Evolutionary conservation across 2,888 invertebrate genomes (phyloP), one percentile per base, ranked within the genome.

Genomic region (Tetranychus truncatus): DNA sequence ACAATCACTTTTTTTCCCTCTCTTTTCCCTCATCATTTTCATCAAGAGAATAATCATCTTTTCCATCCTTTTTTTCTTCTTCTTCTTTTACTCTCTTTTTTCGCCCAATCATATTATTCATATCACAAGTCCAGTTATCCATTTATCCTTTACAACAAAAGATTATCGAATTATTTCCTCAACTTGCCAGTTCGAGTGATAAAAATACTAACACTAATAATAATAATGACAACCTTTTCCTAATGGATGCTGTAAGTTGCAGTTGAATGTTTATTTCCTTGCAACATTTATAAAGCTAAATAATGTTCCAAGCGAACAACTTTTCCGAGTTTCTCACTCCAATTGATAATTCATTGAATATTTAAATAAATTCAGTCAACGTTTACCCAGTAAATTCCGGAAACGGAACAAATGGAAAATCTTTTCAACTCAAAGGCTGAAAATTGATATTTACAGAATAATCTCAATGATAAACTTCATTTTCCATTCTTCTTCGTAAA

Each of bases 51-150:
- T 55, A 55, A 55, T 55, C 55, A 55, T 15, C 9, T 9, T 55
- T 55, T 55, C 55, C 55, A 9, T 55, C 15, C 15, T 9, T 15
- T 55, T 4, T 4, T 15, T 7, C 55, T 55, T 15, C 55, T 15
- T 55, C 55, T 15, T 55, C 55, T 55, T 46, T 46, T 46, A 4
- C 8, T 46, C 15, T 46, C 46, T 46, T 46, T 46, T 4, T 46
- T 15, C 1, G 9, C 55, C 55, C 55, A 15, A 15, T 55, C 55
- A 55, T 55, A 55, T 55, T 55, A 55, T 55, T 55, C 55, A 55
- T 55, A 55, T 55, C 55, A 55, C 55, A 55, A 55, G 55, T 55
- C 55, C 55, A 55, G 55, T 55, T 55, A 55, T 55, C 55, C 55
- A 55, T 55, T 55, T 55, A 55, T 9, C 15, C 55, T 55, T 55